Conservation (phyloP, 2,113 vertebrate species). For the Paradisaea rubra region DNA sequence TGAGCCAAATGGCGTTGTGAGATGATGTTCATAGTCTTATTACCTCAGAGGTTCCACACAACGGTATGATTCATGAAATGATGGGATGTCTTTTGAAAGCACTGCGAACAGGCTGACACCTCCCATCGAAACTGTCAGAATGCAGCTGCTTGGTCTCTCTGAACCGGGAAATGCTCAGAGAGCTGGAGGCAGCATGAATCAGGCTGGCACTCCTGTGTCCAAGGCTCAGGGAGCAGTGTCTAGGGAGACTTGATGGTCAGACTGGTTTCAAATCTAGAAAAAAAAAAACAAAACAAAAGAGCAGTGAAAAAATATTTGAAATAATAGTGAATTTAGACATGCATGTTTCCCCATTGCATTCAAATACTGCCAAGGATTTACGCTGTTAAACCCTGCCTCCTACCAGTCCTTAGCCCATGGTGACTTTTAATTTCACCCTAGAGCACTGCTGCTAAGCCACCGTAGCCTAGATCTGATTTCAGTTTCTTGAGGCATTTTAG, state of each 20-base stretch:
- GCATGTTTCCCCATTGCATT: background rate
- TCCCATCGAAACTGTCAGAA: background rate
- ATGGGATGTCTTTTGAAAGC: conserved; percentile 15
- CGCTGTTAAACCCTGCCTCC: background rate
- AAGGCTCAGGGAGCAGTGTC: background rate
- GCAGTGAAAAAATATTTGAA: background rate
- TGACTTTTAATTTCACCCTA: background rate
- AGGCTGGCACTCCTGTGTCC: background rate
- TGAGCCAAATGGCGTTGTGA: background rate
- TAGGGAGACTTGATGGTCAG: background rate
- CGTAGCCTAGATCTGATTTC: background rate
- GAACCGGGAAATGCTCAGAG: background rate
- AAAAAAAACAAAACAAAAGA: background rate
- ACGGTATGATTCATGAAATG: background rate
- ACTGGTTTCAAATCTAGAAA: background rate
- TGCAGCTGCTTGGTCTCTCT: background rate
- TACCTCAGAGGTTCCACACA: background rate
- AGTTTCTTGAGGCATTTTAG: background rate
- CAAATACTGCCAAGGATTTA: background rate
- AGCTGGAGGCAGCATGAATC: background rate
- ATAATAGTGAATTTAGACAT: background rate
- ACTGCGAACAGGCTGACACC: background rate
- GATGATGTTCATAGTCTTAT: background rate
- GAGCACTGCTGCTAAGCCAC: background rate
- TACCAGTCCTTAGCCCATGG: background rate